These are phyloP conservation scores for Matsumurasca onukii DNA, from an alignment of 1,140 invertebrate genomes.

Conservation along the genomic window DNA sequence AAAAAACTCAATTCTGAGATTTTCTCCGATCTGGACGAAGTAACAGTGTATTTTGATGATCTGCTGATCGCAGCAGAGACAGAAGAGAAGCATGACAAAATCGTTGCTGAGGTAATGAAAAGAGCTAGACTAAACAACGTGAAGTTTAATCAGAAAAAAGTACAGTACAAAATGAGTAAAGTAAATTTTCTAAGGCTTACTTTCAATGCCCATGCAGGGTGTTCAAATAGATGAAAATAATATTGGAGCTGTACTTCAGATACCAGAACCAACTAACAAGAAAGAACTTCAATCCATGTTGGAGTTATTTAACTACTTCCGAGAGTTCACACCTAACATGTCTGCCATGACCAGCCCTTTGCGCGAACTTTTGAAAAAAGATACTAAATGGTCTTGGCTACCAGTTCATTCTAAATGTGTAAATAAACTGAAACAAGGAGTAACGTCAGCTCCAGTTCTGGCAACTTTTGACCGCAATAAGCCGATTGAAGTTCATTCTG, in stretches of 20 bases:
- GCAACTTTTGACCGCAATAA: slow-evolving; percentile 37
- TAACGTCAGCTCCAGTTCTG: not conserved
- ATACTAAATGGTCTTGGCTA: too few relatives aligned
- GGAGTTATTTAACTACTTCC: slow-evolving; percentile 50
- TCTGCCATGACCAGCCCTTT: slow-evolving; percentile 45
- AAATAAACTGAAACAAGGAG: not conserved
- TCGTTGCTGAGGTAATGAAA: slow-evolving; percentile 46
- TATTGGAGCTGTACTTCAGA: slow-evolving; percentile 46
- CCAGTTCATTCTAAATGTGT: not conserved
- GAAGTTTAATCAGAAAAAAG: slow-evolving; percentile 52
- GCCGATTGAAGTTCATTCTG: slow-evolving; percentile 33
- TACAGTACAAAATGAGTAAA: slow-evolving; percentile 50
- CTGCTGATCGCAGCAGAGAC: slow-evolving; percentile 46
- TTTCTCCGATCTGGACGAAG: slow-evolving; percentile 43
- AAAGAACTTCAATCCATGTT: slow-evolving; percentile 50
- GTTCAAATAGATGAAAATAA: slow-evolving; percentile 49
- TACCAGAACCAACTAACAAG: slow-evolving; percentile 46
- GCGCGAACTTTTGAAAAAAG: slow-evolving; percentile 45
- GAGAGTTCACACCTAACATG: slow-evolving; percentile 48
- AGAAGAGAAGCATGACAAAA: slow-evolving; percentile 44
- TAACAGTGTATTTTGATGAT: slow-evolving; percentile 50
- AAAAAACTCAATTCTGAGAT: slow-evolving; percentile 44
- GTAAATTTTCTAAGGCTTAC: slow-evolving; percentile 50
- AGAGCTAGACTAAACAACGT: slow-evolving; percentile 46
- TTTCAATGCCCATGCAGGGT: slow-evolving; percentile 46